These are phyloP conservation scores for Pagrus major DNA, from an alignment of 2,113 vertebrate species.

Conservation along the genomic window DNA sequence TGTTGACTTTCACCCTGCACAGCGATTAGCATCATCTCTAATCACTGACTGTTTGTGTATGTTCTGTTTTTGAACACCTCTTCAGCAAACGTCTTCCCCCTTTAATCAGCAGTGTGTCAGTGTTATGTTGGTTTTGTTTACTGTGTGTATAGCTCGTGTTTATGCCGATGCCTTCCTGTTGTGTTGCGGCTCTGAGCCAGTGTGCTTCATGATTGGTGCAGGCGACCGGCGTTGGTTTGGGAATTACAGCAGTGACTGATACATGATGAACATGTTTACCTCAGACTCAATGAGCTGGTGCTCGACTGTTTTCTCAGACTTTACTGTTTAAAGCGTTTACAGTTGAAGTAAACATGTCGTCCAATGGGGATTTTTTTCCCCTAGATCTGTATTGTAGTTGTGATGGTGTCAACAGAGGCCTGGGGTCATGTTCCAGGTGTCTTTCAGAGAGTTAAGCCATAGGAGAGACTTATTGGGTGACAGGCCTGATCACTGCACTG, in stretches of 20 bases:
- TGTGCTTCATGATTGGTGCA: slow-evolving; percentile 55
- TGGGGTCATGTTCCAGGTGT: slow-evolving; percentile 60
- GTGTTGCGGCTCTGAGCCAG: slow-evolving; percentile 43
- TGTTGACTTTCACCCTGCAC: slow-evolving; percentile 58
- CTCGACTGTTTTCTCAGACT: slow-evolving; percentile 25
- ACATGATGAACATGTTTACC: slow-evolving; percentile 66
- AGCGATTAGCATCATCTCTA: slow-evolving; percentile 55
- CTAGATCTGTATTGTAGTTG: slow-evolving; percentile 17
- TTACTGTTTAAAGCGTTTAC: slow-evolving; percentile 33
- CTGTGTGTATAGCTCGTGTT: slow-evolving; percentile 70
- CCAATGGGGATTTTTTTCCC: neutral
- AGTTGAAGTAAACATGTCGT: slow-evolving; percentile 25
- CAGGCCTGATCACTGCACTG: slow-evolving; percentile 65
- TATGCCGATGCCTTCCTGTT: slow-evolving; percentile 77
- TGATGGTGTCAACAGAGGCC: slow-evolving; percentile 37
- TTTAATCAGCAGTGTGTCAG: slow-evolving; percentile 74
- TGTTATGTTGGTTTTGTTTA: slow-evolving; percentile 68
- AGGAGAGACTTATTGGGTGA: slow-evolving; percentile 55
- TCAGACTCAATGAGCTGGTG: slow-evolving; percentile 63
- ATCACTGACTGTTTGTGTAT: slow-evolving; percentile 56
- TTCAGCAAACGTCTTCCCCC: slow-evolving; percentile 44
- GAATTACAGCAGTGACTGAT: slow-evolving; percentile 31
- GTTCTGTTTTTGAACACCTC: slow-evolving; percentile 67
- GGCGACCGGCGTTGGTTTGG: slow-evolving; percentile 41
- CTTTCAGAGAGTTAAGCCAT: slow-evolving; percentile 40